These are phyloP conservation scores for Euspilapteryx auroguttella DNA, from an alignment of 2,888 invertebrate genomes.

Conservation along the genomic window DNA sequence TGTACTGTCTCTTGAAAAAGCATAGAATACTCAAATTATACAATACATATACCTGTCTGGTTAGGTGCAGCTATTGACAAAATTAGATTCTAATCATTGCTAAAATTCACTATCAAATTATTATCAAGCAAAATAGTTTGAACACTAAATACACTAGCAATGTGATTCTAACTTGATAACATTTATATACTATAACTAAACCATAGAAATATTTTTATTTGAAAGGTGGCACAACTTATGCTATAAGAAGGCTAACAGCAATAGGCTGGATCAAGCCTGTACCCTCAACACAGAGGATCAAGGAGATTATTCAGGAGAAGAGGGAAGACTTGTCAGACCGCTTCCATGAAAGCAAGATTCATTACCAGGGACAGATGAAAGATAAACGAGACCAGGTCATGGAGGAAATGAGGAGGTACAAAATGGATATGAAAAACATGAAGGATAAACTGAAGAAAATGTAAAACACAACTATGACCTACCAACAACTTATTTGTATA, in stretches of 20 bases:
- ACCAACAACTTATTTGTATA: no score
- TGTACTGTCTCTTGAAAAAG: no score
- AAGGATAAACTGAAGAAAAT: slow-evolving; percentile 49
- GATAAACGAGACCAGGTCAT: slow-evolving; percentile 45
- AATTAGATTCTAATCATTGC: no score
- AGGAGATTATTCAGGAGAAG: slow-evolving; percentile 64
- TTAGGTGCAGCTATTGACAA: no score
- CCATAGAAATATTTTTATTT: slow-evolving; percentile 9
- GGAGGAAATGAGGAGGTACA: slow-evolving; percentile 52
- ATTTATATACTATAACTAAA: not conserved
- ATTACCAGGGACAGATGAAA: slow-evolving; percentile 39
- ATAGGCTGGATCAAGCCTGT: slow-evolving; percentile 85
- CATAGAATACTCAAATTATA: no score
- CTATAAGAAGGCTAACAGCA: slow-evolving; percentile 78
- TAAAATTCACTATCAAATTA: no score
- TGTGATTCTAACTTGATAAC: no score
- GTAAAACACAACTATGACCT: no score
- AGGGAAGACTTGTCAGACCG: slow-evolving; percentile 64
- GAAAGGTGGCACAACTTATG: slow-evolving; percentile 81
- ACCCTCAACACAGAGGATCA: slow-evolving; percentile 65
- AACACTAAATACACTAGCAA: no score
- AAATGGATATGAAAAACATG: slow-evolving; percentile 44
- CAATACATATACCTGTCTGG: no score
- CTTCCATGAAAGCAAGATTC: slow-evolving; percentile 58
- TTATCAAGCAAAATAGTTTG: no score